phyloP scores from a whole-genome alignment of 2,797 vertebrate genomes.

The Euthynnus affinis region DNA sequence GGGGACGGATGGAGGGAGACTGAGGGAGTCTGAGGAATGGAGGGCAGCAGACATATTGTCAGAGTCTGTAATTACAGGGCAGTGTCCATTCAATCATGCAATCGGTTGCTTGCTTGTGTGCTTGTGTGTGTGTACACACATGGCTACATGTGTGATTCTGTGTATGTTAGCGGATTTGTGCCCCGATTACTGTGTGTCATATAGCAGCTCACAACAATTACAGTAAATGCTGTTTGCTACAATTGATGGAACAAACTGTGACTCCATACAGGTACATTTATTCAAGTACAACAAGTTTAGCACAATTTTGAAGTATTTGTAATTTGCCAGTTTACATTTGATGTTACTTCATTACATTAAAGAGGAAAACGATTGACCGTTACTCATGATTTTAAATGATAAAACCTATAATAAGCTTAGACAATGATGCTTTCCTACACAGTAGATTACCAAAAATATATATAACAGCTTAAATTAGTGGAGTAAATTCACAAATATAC shows the following conservation, averaged over 20 bases:
- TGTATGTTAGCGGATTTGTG: background rate
- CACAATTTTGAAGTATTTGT: background rate
- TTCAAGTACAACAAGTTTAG: background rate
- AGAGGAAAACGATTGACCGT: background rate
- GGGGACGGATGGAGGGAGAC: conserved; percentile 50
- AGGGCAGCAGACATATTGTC: conserved; percentile 77
- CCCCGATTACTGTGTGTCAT: background rate
- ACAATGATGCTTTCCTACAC: background rate
- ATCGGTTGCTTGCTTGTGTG: conserved; percentile 39
- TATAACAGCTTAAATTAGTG: background rate
- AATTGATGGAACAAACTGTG: background rate
- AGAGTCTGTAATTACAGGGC: conserved; percentile 73
- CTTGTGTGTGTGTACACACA: conserved; percentile 17
- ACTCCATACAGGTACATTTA: background rate
- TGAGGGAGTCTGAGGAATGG: conserved; percentile 46
- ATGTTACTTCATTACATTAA: background rate
- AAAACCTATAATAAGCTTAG: background rate
- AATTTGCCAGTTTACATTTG: background rate
- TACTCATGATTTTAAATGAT: background rate
- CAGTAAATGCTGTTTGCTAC: background rate
- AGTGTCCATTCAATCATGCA: conserved; percentile 63
- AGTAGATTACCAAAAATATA: background rate
- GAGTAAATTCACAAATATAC: background rate
- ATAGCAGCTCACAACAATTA: background rate
- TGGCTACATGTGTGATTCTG: conserved; percentile 18